Percentiles rank a stretch among this genome's conserved stretches.
phyloP scores from a whole-genome alignment of 1,140 invertebrate species.

The Ooceraea biroi region DNA sequence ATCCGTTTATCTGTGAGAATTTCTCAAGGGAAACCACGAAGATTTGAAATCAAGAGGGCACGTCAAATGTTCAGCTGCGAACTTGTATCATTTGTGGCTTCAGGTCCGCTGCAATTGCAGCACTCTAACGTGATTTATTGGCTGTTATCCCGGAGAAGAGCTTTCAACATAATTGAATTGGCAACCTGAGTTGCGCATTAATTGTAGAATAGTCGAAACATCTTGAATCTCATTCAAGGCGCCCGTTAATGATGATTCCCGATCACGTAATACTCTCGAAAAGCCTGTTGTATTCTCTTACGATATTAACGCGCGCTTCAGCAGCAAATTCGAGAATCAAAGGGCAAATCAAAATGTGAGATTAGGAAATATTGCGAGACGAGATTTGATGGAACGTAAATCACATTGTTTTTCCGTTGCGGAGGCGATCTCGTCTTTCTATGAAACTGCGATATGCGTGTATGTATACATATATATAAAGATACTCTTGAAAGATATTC shows the following conservation, averaged over 20 bases:
- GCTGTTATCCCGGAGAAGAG: neutral
- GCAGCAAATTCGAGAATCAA: slow-evolving; percentile 77
- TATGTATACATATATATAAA: slow-evolving; percentile 62
- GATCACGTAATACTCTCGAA: slow-evolving; percentile 1
- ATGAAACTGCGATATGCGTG: slow-evolving; percentile 31
- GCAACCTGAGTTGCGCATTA: slow-evolving; percentile 24
- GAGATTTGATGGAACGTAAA: neutral
- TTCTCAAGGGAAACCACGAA: slow-evolving; percentile 12
- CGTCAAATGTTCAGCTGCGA: neutral
- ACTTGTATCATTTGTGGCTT: slow-evolving; percentile 25
- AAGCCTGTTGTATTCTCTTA: slow-evolving; percentile 2
- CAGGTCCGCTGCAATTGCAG: neutral
- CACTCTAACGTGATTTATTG: slow-evolving; percentile 5
- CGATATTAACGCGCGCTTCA: neutral
- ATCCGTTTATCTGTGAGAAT: neutral
- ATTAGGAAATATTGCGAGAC: neutral
- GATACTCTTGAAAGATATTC: slow-evolving; percentile 44
- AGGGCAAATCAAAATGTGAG: slow-evolving; percentile 79
- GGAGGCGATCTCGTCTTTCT: slow-evolving; percentile 9
- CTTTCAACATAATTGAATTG: neutral
- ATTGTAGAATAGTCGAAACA: slow-evolving; percentile 33
- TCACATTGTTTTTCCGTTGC: slow-evolving; percentile 11
- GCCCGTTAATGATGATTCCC: slow-evolving; percentile 18
- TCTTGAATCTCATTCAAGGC: neutral
- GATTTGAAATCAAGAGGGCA: slow-evolving; percentile 3